phyloP scores from a whole-genome alignment of 2,797 vertebrate species.

The Nasua narica region DNA sequence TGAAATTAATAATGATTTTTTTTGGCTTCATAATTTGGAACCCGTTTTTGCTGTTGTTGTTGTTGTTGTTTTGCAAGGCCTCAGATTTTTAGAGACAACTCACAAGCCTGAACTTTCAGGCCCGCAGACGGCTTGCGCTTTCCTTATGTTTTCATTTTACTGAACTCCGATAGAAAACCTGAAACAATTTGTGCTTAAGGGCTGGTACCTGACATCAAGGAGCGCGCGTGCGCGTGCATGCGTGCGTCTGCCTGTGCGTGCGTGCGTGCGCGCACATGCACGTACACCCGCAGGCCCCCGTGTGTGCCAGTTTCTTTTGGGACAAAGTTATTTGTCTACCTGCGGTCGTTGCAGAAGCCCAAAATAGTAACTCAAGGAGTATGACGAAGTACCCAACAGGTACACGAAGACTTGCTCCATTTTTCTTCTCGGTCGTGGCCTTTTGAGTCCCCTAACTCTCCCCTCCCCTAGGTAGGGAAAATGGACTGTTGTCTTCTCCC shows the following conservation, averaged over 20 bases:
- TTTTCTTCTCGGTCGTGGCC: not conserved
- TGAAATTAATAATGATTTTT: not conserved
- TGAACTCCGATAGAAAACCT: not conserved
- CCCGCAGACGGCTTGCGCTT: not conserved
- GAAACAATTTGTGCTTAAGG: not conserved
- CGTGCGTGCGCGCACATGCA: too few species aligned
- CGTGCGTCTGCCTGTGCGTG: not conserved
- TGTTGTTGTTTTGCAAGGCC: not conserved
- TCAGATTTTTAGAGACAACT: not conserved
- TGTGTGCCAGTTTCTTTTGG: not conserved
- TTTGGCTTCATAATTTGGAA: not conserved
- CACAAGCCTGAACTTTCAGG: not conserved
- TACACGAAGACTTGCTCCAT: accelerated
- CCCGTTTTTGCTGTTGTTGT: not conserved
- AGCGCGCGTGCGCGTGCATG: too few species aligned
- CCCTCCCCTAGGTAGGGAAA: not conserved
- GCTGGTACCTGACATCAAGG: not conserved
- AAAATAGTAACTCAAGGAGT: not conserved
- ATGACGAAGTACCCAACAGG: not conserved
- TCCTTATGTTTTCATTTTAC: not conserved
- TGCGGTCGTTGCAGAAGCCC: not conserved
- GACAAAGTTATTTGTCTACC: not conserved
- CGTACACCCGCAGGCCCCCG: accelerated
- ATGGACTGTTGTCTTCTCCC: accelerated
- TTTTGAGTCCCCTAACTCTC: not conserved